Percentiles rank a stretch among this genome's conserved stretches.
phyloP scores from a whole-genome alignment of 2,113 vertebrate species.

The Glaucidium brasilianum region DNA sequence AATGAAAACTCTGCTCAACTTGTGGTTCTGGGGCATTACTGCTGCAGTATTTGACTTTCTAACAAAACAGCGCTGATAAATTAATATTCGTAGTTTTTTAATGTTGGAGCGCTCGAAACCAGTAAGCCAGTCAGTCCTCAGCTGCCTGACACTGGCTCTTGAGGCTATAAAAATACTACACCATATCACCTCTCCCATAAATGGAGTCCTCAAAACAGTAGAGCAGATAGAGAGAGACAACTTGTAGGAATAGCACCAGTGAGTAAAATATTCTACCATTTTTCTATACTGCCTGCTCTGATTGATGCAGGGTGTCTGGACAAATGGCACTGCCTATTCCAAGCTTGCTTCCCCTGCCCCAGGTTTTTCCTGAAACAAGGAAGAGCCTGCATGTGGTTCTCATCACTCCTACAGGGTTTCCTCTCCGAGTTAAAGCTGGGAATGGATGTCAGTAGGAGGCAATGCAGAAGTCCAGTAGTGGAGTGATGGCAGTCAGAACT shows the following conservation, averaged over 20 bases:
- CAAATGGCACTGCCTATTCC: no score
- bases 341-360: no score
- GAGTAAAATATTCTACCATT: neutral
- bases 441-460: no score
- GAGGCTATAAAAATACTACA: neutral
- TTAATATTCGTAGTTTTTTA: neutral
- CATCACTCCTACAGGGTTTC: no score
- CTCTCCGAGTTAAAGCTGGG: no score
- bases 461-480: neutral
- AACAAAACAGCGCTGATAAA: neutral
- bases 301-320: no score
- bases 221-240: neutral
- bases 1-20: neutral
- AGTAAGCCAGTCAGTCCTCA: neutral
- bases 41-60: neutral
- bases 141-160: neutral
- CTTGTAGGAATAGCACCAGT: neutral
- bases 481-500: neutral
- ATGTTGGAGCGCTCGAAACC: neutral
- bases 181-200: neutral
- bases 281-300: neutral
- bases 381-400: no score
- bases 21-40: neutral
- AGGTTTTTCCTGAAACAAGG: no score
- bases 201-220: neutral